These are phyloP conservation scores for Eunapius fragilis DNA, from an alignment of 37 sponge, comb jelly and placozoan species.

Conservation along the genomic window DNA sequence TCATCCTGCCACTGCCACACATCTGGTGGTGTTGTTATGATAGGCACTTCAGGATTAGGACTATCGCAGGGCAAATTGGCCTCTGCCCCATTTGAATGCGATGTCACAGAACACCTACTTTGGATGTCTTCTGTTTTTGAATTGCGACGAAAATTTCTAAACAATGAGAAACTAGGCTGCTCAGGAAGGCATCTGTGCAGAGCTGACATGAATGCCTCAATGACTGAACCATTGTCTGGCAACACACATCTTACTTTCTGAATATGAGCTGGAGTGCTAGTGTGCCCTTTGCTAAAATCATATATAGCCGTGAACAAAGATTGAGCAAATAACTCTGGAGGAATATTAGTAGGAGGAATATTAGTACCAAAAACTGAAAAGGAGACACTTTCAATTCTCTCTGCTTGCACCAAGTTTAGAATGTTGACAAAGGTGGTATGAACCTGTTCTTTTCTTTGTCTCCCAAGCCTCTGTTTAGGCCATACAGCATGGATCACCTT, in stretches of 20 bases:
- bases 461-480: slow-evolving; percentile 22
- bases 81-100: not conserved
- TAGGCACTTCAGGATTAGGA: not conserved
- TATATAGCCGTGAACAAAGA: not conserved
- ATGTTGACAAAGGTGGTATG: not conserved
- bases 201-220: not conserved
- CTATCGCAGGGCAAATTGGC: not conserved
- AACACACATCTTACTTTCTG: not conserved
- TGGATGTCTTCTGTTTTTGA: not conserved
- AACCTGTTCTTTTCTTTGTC: not conserved
- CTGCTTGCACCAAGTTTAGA: slow-evolving; percentile 1
- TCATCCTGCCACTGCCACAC: slow-evolving; percentile 26
- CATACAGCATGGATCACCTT: slow-evolving; percentile 55
- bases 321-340: slow-evolving; percentile 29
- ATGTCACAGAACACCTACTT: not conserved
- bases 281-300: not conserved
- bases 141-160: not conserved
- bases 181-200: not conserved
- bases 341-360: slow-evolving; percentile 28
- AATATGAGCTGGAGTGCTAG: not conserved
- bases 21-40: not conserved
- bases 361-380: slow-evolving; percentile 47
- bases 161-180: not conserved
- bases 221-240: not conserved
- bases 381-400: slow-evolving; percentile 19